Base-by-base conservation (phyloP, 2,113 vertebrate genomes). In the Aptenodytes patagonicus region DNA sequence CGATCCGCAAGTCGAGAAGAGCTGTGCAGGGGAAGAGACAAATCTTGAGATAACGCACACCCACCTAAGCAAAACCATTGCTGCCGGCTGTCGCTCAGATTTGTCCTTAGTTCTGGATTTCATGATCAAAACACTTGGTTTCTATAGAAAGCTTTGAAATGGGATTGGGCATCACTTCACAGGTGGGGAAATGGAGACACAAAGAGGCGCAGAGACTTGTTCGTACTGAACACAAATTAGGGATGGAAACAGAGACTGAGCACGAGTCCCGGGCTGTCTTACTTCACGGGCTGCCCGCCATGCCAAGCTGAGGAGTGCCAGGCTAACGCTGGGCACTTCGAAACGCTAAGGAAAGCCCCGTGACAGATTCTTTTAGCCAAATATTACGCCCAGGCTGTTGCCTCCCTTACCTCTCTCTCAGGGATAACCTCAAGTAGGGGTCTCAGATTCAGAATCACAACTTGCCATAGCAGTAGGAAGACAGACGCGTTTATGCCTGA, bases 391-490 rank as follows among this genome's bases (percentile, higher is more conserved):
- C 7, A 28, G 24, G 52, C 20, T 64, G n/a, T 16, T 47, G 47
- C 65, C 26, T 54, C 60, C 52, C 42, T 42, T 15, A 15, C 36
- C 20, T 49, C 47, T 25, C 49, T 49, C 47, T 25, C 49, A 4
- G 42, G 51, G 54, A 9, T 7, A 31, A 36, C 3, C 61, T 47
- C 70, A 11, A n/a, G 10, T 1, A 11, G 2, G n/a, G 15, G 6
- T 13, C 77, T 71, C 6, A 2, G 15, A 26, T 17, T n/a, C 34
- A 13, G 32, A 42, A 24, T 4, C 66, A 19, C 28, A 42, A 1
- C 5, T 6, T 19, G n/a, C 61, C 22, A 2, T 2, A 31, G 55
- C 42, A 1, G 0, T 0, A 13, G 11, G 46, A 75, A 17, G 13
- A 36, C 28, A 71, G 81, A 28, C 0, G 1, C 3, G 0, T 79